A percentile compares a stretch with the other conserved stretches of the same genome.
Evolutionary conservation across 1,140 invertebrate genomes (phyloP).

Genomic region (Alviniconcha marisindica): DNA sequence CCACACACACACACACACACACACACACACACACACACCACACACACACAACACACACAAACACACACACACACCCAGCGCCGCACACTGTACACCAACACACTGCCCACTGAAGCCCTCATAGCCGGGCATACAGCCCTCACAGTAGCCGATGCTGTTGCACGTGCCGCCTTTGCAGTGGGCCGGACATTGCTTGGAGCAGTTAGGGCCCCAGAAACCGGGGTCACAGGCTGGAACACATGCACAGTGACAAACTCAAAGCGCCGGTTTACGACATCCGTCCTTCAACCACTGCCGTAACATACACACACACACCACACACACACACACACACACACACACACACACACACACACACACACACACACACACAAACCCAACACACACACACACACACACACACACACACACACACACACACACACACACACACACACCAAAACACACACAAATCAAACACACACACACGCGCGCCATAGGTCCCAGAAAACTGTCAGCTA

Average conservation of each 20-base stretch:
- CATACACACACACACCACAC: not conserved
- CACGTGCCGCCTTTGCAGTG: slow-evolving; percentile 26
- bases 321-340: not conserved
- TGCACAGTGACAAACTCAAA: not conserved
- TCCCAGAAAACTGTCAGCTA: no score
- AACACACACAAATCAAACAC: no score
- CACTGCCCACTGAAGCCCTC: slow-evolving; percentile 11
- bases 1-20: no score
- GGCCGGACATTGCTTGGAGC: not conserved
- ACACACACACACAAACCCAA: not conserved
- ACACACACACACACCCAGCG: not conserved
- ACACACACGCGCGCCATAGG: no score
- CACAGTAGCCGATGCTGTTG: slow-evolving; percentile 29
- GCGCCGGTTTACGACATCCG: no score
- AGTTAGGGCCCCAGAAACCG: slow-evolving; percentile 11
- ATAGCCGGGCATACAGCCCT: slow-evolving; percentile 13
- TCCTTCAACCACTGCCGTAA: no score
- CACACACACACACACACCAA: no score
- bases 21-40: no score
- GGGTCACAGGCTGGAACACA: slow-evolving; percentile 7
- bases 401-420: no score
- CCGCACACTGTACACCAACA: not conserved
- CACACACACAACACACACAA: no score
- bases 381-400: no score
- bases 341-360: not conserved